These are phyloP conservation scores for Lasius platythorax DNA, from an alignment of 2,888 invertebrate species.

Conservation along the genomic window DNA sequence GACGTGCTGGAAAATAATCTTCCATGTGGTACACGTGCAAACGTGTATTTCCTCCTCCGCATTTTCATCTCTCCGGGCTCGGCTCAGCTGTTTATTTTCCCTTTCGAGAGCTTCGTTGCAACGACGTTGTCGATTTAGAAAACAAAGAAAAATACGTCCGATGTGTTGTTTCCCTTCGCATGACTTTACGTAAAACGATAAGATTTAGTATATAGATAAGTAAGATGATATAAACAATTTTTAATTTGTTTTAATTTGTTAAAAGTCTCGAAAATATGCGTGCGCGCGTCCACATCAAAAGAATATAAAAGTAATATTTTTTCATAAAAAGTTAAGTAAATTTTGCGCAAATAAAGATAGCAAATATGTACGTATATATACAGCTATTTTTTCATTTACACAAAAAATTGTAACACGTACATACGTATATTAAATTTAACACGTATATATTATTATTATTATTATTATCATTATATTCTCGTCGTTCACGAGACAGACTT, in stretches of 20 bases:
- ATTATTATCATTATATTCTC: background rate
- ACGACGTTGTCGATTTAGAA: background rate
- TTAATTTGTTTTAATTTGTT: background rate
- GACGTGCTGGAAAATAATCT: conserved; percentile 14
- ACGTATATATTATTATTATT: background rate
- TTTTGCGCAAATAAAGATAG: background rate
- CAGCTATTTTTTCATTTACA: background rate
- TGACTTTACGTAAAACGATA: conserved; percentile 1
- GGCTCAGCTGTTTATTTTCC: conserved; percentile 31
- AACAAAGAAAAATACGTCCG: conserved; percentile 31
- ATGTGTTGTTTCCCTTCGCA: conserved; percentile 6
- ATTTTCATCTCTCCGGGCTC: conserved; percentile 2
- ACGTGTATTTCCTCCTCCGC: background rate
- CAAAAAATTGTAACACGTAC: background rate
- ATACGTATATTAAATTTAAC: background rate
- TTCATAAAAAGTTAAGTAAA: background rate
- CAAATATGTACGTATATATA: background rate
- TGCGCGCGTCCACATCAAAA: background rate
- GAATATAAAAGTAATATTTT: background rate
- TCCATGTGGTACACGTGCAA: conserved; percentile 1
- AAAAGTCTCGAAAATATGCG: background rate
- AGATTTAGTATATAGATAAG: background rate
- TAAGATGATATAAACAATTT: background rate
- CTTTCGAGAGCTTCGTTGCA: background rate
- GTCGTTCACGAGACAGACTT: background rate